These are phyloP conservation scores for Noctua pronuba DNA, from an alignment of 2,888 invertebrate genomes.

Conservation along the genomic window DNA sequence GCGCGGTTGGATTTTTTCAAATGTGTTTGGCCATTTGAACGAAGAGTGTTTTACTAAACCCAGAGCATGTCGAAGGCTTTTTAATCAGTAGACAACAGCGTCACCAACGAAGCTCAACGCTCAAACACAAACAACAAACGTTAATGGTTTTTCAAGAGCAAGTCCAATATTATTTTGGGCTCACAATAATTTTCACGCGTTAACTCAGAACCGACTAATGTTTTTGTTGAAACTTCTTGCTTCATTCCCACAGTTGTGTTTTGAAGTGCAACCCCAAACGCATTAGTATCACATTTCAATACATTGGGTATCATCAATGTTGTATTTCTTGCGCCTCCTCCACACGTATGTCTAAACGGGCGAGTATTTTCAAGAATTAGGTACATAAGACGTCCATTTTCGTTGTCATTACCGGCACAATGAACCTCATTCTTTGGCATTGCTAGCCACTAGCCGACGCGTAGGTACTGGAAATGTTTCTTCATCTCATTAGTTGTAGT, in stretches of 20 bases:
- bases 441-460: not conserved
- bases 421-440: conserved; percentile 24
- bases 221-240: conserved; percentile 81
- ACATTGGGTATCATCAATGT: conserved; percentile 43
- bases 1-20: conserved; percentile 8
- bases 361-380: conserved; percentile 38
- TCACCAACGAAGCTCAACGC: conserved; percentile 70
- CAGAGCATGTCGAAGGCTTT: conserved; percentile 66
- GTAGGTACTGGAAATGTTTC: conserved; percentile 10
- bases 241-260: conserved; percentile 78
- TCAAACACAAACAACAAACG: conserved; percentile 84
- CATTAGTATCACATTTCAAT: conserved; percentile 69
- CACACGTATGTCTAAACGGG: conserved; percentile 4
- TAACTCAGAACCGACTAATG: conserved; percentile 80
- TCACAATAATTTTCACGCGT: conserved; percentile 87
- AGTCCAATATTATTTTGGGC: conserved; percentile 87
- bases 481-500: not conserved
- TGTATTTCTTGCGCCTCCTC: conserved; percentile 49
- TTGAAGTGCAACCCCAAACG: conserved; percentile 70
- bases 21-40: conserved; percentile 54
- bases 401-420: conserved; percentile 20
- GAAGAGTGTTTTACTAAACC: conserved; percentile 57
- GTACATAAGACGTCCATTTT: conserved; percentile 22
- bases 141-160: conserved; percentile 88
- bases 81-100: conserved; percentile 75